Evolutionary conservation across 1,140 invertebrate species (phyloP).

Genomic region (Drosophila malerkotliana): DNA sequence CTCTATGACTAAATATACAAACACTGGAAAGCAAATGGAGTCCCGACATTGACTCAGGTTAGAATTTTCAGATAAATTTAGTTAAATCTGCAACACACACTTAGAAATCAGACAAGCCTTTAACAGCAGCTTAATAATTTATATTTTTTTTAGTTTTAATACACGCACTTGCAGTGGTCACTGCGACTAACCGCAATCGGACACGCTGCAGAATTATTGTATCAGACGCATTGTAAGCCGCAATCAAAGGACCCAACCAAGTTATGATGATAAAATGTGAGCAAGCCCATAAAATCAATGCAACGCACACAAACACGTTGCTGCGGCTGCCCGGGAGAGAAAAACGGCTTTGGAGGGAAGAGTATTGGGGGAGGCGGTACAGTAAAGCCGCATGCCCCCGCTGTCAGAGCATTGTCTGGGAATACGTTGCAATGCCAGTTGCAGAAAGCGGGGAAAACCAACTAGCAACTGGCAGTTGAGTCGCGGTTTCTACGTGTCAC

Average conservation of each 20-base stretch:
- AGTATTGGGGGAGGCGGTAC: background rate
- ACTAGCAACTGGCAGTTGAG: conserved; percentile 54
- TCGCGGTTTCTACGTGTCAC: conserved; percentile 60
- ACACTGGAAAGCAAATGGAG: too few relatives aligned
- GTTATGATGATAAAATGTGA: conserved; percentile 61
- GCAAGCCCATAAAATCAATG: conserved; percentile 70
- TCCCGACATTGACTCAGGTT: too few relatives aligned
- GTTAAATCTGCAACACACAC: background rate
- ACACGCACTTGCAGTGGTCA: conserved; percentile 25
- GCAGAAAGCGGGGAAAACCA: conserved; percentile 24
- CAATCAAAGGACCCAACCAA: conserved; percentile 41
- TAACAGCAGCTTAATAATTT: background rate
- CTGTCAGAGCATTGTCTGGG: conserved; percentile 65
- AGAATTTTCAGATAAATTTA: background rate
- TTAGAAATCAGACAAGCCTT: background rate
- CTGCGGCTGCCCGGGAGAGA: background rate
- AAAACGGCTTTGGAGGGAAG: background rate
- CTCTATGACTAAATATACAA: too few relatives aligned
- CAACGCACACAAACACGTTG: conserved; percentile 22
- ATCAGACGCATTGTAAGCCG: conserved; percentile 41
- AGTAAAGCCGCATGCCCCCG: conserved; percentile 48
- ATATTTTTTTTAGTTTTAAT: conserved; percentile 20
- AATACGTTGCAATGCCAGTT: conserved; percentile 41
- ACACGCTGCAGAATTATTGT: conserved; percentile 60
- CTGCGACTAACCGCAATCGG: conserved; percentile 62